Evolutionary conservation across 2,113 vertebrate genomes (phyloP).

Genomic region (Origma solitaria): DNA sequence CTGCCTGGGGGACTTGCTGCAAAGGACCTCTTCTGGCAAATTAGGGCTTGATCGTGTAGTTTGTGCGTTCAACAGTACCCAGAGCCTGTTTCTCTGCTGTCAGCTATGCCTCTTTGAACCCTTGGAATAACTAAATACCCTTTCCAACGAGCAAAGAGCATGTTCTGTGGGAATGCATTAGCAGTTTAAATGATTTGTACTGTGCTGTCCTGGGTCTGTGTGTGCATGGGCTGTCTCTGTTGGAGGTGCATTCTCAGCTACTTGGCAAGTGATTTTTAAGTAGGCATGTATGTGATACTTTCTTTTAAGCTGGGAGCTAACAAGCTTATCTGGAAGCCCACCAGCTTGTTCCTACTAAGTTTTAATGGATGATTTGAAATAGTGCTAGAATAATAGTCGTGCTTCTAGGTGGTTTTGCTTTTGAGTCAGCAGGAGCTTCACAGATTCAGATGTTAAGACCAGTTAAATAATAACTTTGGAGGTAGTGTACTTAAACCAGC

Average conservation of each 20-base stretch:
- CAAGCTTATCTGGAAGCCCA: not conserved
- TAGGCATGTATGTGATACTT: not conserved
- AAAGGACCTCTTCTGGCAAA: not conserved
- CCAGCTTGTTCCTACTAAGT: not conserved
- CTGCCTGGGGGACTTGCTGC: not conserved
- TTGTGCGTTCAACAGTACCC: not conserved
- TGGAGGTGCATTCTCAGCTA: not conserved
- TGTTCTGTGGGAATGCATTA: not conserved
- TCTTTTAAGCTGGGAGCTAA: not conserved
- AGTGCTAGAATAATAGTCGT: not conserved
- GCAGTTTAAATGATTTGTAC: not conserved
- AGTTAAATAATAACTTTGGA: not conserved
- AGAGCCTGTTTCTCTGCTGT: not conserved
- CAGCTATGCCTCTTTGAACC: not conserved
- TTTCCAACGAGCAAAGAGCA: not conserved
- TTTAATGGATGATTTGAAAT: not conserved
- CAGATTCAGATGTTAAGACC: not conserved
- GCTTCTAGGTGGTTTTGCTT: not conserved
- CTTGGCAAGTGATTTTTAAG: not conserved
- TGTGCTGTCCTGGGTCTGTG: not conserved
- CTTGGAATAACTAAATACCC: not conserved
- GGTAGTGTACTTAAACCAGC: not conserved
- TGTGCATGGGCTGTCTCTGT: not conserved
- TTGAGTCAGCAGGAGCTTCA: not conserved
- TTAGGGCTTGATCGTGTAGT: not conserved